These are phyloP conservation scores for Drosophila ananassae DNA, from an alignment of 1,140 invertebrate species.

Conservation along the genomic window DNA sequence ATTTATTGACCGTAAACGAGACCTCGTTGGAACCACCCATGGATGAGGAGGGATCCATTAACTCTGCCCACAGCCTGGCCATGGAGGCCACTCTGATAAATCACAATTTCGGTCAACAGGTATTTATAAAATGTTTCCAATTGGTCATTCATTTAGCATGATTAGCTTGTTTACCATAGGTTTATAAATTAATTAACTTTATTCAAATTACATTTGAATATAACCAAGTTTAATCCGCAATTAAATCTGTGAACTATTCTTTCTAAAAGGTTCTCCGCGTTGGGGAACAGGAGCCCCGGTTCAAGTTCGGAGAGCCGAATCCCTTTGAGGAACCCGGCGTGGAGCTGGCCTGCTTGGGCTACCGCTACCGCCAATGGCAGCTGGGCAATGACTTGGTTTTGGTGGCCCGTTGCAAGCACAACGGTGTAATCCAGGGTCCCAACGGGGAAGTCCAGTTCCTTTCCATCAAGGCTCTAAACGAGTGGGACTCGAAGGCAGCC, in stretches of 20 bases:
- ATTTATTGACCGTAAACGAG: conserved; percentile 98
- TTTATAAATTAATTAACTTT: too few species aligned
- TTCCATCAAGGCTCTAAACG: conserved; percentile 98
- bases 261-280: conserved; percentile 86
- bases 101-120: conserved; percentile 99
- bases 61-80: conserved; percentile 97
- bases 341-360: conserved; percentile 97
- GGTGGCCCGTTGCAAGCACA: conserved; percentile 97
- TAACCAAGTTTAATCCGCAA: too few species aligned
- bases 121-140: not conserved
- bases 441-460: conserved; percentile 96
- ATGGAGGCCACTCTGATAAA: conserved; percentile 99
- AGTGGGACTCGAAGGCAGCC: conserved; percentile 98
- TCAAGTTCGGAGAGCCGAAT: conserved; percentile 95
- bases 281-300: conserved; percentile 90
- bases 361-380: conserved; percentile 98
- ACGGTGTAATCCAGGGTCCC: conserved; percentile 95
- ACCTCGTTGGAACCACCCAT: conserved; percentile 98
- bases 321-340: conserved; percentile 96
- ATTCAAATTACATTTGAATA: too few species aligned
- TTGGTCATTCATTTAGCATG: not conserved
- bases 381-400: conserved; percentile 96
- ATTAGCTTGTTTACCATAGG: too few species aligned
- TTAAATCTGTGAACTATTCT: too few species aligned
- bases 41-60: conserved; percentile 96